Conservation (phyloP, 2,113 vertebrate genomes). For the Paraplagusia blochii region DNA sequence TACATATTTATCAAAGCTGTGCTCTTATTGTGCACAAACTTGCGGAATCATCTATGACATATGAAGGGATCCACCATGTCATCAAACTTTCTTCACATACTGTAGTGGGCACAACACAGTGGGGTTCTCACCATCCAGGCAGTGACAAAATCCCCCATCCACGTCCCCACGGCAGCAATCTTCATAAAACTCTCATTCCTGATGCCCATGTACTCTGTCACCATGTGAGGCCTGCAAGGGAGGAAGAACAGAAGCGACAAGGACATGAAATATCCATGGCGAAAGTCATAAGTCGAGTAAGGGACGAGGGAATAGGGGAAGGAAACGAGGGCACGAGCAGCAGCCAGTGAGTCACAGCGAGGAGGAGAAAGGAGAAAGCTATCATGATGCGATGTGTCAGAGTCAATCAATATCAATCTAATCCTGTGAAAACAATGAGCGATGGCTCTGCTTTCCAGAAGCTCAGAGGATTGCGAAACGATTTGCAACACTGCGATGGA, state of each 20-base stretch:
- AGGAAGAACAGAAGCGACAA: conserved; percentile 22
- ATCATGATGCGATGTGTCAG: conserved; percentile 59
- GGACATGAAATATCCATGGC: conserved; percentile 27
- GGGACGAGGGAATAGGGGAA: conserved; percentile 15
- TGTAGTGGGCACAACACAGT: neutral
- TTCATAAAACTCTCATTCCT: conserved; percentile 99
- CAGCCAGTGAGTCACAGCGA: conserved; percentile 9
- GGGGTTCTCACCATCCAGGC: conserved; percentile 94
- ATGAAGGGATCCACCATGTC: too few species aligned
- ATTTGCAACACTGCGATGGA: conserved; percentile 35
- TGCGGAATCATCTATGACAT: too few species aligned
- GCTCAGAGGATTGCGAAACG: conserved; percentile 43
- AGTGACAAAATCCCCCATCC: conserved; percentile 99
- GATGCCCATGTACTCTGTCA: conserved; percentile 98
- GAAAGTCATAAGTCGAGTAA: conserved; percentile 12
- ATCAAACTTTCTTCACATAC: neutral
- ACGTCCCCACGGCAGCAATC: conserved; percentile 94
- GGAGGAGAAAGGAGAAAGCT: conserved; percentile 41
- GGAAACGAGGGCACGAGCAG: conserved; percentile 13
- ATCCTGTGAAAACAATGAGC: conserved; percentile 51
- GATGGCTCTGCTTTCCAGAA: conserved; percentile 38
- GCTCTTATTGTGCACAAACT: too few species aligned
- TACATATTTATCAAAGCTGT: too few species aligned
- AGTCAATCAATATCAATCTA: conserved; percentile 65
- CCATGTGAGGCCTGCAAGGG: conserved; percentile 84